Percentiles rank a stretch among this genome's conserved stretches.
Evolutionary conservation across 2,113 vertebrate species (phyloP).

Genomic region (Narcine bancroftii): DNA sequence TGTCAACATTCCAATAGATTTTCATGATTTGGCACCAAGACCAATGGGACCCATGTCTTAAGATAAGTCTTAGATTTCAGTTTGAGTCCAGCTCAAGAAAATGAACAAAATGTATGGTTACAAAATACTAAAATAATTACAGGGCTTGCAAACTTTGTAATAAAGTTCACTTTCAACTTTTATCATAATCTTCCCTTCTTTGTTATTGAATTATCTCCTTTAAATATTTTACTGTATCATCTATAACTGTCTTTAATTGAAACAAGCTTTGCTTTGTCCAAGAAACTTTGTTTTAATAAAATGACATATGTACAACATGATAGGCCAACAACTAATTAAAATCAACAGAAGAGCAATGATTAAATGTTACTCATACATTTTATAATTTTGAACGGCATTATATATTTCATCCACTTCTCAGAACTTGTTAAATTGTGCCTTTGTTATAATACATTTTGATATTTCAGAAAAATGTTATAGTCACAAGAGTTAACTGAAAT

Average conservation of each 20-base stretch:
- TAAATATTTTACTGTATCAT: background rate
- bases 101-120: background rate
- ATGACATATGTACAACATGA: background rate
- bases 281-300: background rate
- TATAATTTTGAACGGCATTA: too few relatives aligned
- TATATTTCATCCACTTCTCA: too few relatives aligned
- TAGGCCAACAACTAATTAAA: background rate
- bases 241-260: background rate
- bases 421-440: too few relatives aligned
- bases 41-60: background rate
- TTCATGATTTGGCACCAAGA: background rate
- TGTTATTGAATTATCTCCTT: background rate
- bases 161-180: background rate
- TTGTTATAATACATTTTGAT: too few relatives aligned
- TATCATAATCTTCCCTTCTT: background rate
- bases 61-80: background rate
- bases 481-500: background rate
- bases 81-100: background rate
- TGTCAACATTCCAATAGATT: background rate
- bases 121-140: background rate
- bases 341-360: too few relatives aligned
- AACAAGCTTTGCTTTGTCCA: background rate
- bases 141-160: too few relatives aligned
- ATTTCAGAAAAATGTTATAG: background rate
- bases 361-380: too few relatives aligned